Base-by-base conservation (phyloP, 1,140 invertebrate genomes). In the Apis laboriosa region DNA sequence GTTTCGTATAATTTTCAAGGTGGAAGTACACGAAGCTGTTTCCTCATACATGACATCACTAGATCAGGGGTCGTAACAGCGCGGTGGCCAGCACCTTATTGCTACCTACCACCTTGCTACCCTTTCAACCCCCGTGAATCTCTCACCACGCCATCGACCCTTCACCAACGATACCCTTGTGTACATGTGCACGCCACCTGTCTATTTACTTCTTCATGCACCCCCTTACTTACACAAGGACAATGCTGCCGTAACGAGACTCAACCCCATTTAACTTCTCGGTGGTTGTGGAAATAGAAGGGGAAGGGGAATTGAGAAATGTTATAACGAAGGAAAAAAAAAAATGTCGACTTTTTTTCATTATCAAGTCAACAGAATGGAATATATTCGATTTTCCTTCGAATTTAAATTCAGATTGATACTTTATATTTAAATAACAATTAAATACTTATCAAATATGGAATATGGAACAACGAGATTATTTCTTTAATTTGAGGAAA, bases 21-120 rank as follows among this genome's bases (percentile, higher is more conserved):
- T 12, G 68, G 56, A 28, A n/a, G 55, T 61, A 28, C 61, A 34
- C 55, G 64, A 17, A 64, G 67, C 66, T 13, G 28, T 58, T 82
- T 64, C 64, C 80, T 82, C 80, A 77, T 68, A 83, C 78, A 84
- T 80, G 84, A 86, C 77, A 88, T 88, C 72, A 90, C 86, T 82
- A 92, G 92, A 93, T 93, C 90, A 93, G 90, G 90, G 92, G 86
- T 93, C 92, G 92, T 92, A 92, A 93, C 92, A 88, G 91, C 91
- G 92, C 90, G 92, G 92, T 92, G 87, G 91, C 90, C 90, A 90
- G 83, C 90, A 85, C 92, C 89, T 92, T 92, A 92, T 92, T 91
- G 90, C 91, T 86, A 91, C 90, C 90, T 88, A 84, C 87, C 81
- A 80, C 77, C 86, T 84, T 81, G 70, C 83, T 85, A 80, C 83